These are phyloP conservation scores for Melanotaenia trifasciata DNA, from an alignment of 2,797 vertebrate genomes.

Conservation along the genomic window DNA sequence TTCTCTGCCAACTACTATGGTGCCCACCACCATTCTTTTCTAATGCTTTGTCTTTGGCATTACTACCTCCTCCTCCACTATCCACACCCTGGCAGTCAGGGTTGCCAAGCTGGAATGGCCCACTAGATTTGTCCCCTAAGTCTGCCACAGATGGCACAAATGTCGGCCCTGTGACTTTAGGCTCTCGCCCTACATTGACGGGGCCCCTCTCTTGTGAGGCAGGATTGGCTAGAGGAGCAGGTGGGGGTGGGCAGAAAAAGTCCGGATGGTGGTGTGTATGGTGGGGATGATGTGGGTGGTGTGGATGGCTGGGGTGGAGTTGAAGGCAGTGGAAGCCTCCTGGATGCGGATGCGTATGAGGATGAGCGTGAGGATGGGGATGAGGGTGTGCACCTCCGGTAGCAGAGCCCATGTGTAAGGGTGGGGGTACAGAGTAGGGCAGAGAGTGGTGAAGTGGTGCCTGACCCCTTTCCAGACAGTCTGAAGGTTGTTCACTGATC, in stretches of 20 bases:
- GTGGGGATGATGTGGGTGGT: constrained; percentile 88
- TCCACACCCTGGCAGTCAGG: constrained; percentile 87
- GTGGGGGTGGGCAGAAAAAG: constrained; percentile 90
- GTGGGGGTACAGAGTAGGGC: constrained; percentile 89
- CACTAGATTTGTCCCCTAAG: constrained; percentile 87
- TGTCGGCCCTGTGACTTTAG: constrained; percentile 90
- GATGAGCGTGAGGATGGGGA: constrained; percentile 83
- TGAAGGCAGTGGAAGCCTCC: constrained; percentile 93
- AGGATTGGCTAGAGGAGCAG: constrained; percentile 83
- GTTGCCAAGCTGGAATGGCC: constrained; percentile 88
- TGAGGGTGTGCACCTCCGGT: constrained; percentile 87
- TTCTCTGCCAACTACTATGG: constrained; percentile 83
- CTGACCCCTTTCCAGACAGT: constrained; percentile 92
- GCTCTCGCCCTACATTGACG: constrained; percentile 81
- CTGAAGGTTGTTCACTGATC: constrained; percentile 89
- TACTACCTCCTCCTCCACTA: constrained; percentile 74
- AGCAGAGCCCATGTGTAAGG: constrained; percentile 85
- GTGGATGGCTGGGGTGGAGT: constrained; percentile 88
- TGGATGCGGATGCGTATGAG: constrained; percentile 86
- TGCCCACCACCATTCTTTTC: constrained; percentile 80
- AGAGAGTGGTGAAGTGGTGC: constrained; percentile 90
- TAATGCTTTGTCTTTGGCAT: constrained; percentile 87
- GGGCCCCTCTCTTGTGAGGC: constrained; percentile 87
- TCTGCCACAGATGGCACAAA: constrained; percentile 92
- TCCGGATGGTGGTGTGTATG: constrained; percentile 90